Evolutionary conservation across 2,888 invertebrate genomes (phyloP).

Genomic region (Drosophila longiperda): DNA sequence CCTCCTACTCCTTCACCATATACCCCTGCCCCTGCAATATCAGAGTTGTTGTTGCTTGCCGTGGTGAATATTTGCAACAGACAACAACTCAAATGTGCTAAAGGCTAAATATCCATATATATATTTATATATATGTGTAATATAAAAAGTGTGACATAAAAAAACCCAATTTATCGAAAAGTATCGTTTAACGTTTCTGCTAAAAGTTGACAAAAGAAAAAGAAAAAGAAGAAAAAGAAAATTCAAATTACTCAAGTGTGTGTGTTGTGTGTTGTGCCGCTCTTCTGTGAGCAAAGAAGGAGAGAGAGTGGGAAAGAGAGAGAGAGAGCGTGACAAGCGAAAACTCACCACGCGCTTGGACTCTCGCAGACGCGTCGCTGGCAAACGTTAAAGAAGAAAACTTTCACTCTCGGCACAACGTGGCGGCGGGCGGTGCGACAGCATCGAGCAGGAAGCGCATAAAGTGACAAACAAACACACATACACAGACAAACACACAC

Average conservation of each 20-base stretch:
- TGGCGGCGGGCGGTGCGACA: slow-evolving; percentile 68
- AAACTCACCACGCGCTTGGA: slow-evolving; percentile 60
- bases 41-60: slow-evolving; percentile 41
- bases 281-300: slow-evolving; percentile 18
- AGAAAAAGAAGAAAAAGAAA: slow-evolving; percentile 12
- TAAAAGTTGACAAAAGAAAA: slow-evolving; percentile 7
- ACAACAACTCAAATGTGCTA: slow-evolving; percentile 36
- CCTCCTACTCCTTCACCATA: slow-evolving; percentile 6
- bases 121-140: neutral
- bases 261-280: slow-evolving; percentile 15
- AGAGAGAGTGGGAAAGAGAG: slow-evolving; percentile 15
- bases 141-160: slow-evolving; percentile 24
- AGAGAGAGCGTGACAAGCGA: slow-evolving; percentile 24
- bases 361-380: slow-evolving; percentile 33
- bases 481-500: slow-evolving; percentile 22
- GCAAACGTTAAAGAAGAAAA: slow-evolving; percentile 48
- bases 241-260: slow-evolving; percentile 32
- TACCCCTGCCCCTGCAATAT: slow-evolving; percentile 40
- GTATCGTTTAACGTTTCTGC: slow-evolving; percentile 4
- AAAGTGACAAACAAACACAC: slow-evolving; percentile 71
- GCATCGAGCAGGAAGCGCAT: slow-evolving; percentile 74
- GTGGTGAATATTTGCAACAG: slow-evolving; percentile 46
- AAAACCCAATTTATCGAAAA: slow-evolving; percentile 15
- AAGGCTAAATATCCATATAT: slow-evolving; percentile 5
- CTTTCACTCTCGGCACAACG: slow-evolving; percentile 79